Conservation (phyloP, 2,888 invertebrate species). For the Lasioglossum figueresi region DNA sequence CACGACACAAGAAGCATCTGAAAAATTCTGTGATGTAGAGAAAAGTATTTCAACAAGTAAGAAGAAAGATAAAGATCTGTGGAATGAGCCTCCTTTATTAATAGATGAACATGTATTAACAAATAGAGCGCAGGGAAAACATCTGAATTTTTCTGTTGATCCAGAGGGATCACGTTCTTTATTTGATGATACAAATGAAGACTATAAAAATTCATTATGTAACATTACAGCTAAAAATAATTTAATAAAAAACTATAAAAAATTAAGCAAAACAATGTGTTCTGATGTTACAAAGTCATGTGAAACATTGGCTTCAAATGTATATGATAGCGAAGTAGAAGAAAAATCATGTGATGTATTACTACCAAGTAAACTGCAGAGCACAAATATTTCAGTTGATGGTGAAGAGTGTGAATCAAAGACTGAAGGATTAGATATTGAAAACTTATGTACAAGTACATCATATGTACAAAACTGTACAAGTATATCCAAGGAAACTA, state of each 20-base stretch:
- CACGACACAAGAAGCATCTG: not conserved
- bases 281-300: not conserved
- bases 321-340: not conserved
- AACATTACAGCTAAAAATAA: not conserved
- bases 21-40: not conserved
- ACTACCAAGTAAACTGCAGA: not conserved
- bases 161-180: constrained; percentile 47
- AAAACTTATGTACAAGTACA: not conserved
- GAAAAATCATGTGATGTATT: not conserved
- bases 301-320: not conserved
- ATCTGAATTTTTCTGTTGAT: constrained; percentile 39
- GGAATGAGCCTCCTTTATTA: not conserved
- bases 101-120: constrained; percentile 14
- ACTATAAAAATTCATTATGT: not conserved
- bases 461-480: too few relatives aligned
- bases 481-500: not conserved
- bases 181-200: constrained; percentile 38
- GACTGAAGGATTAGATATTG: not conserved
- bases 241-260: not conserved
- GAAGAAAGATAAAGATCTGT: not conserved
- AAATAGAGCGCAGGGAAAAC: not conserved
- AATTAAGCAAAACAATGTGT: not conserved
- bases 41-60: not conserved
- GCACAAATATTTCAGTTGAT: not conserved
- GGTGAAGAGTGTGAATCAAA: not conserved